These are phyloP conservation scores for Copidosoma floridanum DNA, from an alignment of 1,140 invertebrate species.

Conservation along the genomic window DNA sequence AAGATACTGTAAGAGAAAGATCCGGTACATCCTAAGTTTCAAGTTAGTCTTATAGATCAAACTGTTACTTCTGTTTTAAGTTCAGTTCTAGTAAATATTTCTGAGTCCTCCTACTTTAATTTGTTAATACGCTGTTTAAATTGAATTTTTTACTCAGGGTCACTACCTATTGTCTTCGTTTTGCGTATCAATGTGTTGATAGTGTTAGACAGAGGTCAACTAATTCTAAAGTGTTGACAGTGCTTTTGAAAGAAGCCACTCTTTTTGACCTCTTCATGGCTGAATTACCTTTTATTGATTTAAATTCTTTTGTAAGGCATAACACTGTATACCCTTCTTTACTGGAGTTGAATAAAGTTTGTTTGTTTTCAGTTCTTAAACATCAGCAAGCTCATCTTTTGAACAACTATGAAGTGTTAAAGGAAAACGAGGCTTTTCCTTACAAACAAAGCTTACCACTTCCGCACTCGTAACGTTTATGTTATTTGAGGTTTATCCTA, in stretches of 20 bases:
- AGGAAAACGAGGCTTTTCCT: neutral
- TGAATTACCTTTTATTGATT: neutral
- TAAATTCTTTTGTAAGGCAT: neutral
- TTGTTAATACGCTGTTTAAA: too few relatives aligned
- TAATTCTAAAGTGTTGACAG: neutral
- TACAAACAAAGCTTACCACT: neutral
- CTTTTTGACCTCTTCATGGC: neutral
- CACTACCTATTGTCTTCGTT: neutral
- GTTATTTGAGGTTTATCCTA: neutral
- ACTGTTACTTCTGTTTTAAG: too few relatives aligned
- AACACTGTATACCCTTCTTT: too few relatives aligned
- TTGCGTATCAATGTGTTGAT: neutral
- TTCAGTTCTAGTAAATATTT: too few relatives aligned
- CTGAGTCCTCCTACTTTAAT: too few relatives aligned
- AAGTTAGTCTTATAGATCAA: too few relatives aligned
- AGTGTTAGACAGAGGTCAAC: neutral
- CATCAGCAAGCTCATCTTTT: neutral
- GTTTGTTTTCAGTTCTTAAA: neutral
- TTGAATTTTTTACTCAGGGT: neutral
- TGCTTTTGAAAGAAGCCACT: neutral
- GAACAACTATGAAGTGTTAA: neutral
- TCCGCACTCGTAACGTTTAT: neutral
- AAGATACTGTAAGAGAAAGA: too few relatives aligned
- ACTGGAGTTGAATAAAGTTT: neutral
- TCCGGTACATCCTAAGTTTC: too few relatives aligned